phyloP scores from a whole-genome alignment of 2,888 invertebrate species.

The Drosophila antonietae region DNA sequence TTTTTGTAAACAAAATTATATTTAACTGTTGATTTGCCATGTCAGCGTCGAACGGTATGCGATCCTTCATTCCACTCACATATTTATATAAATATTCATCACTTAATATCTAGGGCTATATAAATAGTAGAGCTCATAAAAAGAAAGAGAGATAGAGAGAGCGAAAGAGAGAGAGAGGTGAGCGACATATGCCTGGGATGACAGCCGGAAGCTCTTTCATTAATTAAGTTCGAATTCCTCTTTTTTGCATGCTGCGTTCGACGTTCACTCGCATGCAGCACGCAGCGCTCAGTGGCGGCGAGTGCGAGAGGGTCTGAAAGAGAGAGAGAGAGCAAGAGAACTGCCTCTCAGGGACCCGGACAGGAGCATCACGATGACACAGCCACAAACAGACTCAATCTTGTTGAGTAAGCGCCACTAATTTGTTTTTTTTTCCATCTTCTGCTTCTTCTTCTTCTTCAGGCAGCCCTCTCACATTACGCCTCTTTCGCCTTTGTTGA shows the following conservation, averaged over 20 bases:
- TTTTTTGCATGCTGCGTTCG: conserved; percentile 22
- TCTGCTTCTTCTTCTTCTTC: conserved; percentile 9
- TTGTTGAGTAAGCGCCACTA: conserved; percentile 79
- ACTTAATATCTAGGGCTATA: conserved; percentile 51
- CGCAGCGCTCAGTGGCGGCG: conserved; percentile 13
- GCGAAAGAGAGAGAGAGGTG: not conserved
- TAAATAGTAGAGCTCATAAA: conserved; percentile 51
- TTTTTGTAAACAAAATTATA: conserved; percentile 67
- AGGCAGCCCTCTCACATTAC: not conserved
- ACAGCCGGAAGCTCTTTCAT: conserved; percentile 54
- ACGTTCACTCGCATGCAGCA: conserved; percentile 25
- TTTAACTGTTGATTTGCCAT: conserved; percentile 69
- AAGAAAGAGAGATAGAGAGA: not conserved
- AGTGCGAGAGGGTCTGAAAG: conserved; percentile 4
- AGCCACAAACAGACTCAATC: conserved; percentile 70
- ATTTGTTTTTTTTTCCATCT: conserved; percentile 61
- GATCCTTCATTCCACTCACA: conserved; percentile 20
- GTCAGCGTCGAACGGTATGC: conserved; percentile 45
- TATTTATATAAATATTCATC: conserved; percentile 67
- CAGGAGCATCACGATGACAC: conserved; percentile 55
- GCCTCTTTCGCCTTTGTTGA: not conserved
- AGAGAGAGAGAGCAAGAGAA: not conserved
- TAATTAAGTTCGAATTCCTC: conserved; percentile 68
- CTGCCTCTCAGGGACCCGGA: not conserved
- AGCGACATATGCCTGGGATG: conserved; percentile 14